These are phyloP conservation scores for Paralvinella palmiformis DNA, from an alignment of 1,140 invertebrate species.

Conservation along the genomic window DNA sequence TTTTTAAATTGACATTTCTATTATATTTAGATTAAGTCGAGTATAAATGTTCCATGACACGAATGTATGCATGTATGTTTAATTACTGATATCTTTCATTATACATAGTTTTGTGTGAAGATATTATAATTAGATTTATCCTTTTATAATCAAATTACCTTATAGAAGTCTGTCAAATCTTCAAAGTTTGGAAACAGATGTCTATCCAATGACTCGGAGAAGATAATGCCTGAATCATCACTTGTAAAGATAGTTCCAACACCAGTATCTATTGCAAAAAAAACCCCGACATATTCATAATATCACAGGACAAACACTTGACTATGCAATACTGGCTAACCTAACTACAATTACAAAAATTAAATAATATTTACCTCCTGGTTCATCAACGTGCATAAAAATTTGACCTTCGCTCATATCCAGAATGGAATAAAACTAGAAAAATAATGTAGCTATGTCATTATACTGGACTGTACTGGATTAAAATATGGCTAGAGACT, in stretches of 20 bases:
- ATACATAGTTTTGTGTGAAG: too few relatives aligned
- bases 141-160: too few relatives aligned
- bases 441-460: conserved; percentile 12
- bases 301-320: background rate
- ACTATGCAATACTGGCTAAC: background rate
- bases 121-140: too few relatives aligned
- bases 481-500: background rate
- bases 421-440: conserved; percentile 47
- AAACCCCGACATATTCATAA: background rate
- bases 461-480: background rate
- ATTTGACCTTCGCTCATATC: conserved; percentile 43
- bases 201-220: conserved; percentile 38
- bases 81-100: too few relatives aligned
- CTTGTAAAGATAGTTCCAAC: conserved; percentile 48
- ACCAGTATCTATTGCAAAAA: conserved; percentile 33
- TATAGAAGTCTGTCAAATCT: conserved; percentile 48
- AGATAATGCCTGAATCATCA: conserved; percentile 39
- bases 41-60: too few relatives aligned
- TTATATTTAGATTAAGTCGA: too few relatives aligned
- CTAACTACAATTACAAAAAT: background rate
- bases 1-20: too few relatives aligned
- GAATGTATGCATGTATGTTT: too few relatives aligned
- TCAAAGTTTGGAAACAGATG: conserved; percentile 46
- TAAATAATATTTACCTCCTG: conserved; percentile 32
- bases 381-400: conserved; percentile 48